Evolutionary conservation across 2,888 invertebrate genomes (phyloP), one percentile per base, ranked within the genome.

Genomic region (Hesperia comma): DNA sequence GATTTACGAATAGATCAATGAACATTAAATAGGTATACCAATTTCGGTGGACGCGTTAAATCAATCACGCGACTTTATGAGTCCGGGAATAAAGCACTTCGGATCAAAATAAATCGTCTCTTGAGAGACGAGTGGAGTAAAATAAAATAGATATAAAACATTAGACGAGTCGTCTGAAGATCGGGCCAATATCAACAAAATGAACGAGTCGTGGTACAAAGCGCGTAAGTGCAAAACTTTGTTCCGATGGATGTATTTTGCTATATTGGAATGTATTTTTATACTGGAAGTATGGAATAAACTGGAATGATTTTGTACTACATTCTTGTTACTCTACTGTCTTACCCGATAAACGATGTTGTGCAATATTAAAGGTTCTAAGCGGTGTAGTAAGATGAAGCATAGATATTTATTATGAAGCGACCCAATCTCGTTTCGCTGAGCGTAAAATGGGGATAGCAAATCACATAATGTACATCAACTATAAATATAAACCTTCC

Each of bases 181-280:
- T 33, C 46, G 54, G 68, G 70, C 71, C 72, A 72, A 71, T 60
- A 66, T 67, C 61, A 72, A 73, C 68, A 71, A 21, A 55, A 62
- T 41, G 56, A 55, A 14, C 19, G 5, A 8, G 19, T 10, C 40
- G 17, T 40, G 19, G 14, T 56, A 40, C 21, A 15, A 5, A 19
- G 21, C 15, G 14, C 19, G 43, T 46, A 46, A 46, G 43, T 46
- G 43, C 43, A 46, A 46, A 46, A 55, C 33, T 55, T 55, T 32
- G 15, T 55, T 33, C 43, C 43, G 6, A 8, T 46, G 43, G 1
- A 46, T 46, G 17, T 46, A 15, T 17, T 46, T 2, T 14, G 10
- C 43, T 12, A 5, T 46, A 17, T 46, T 15, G 10, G 3, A 12
- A 2, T 46, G 7, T 46, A 15, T 46, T 7, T 17, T 4, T 46